phyloP scores from a whole-genome alignment of 2,113 vertebrate species.

The Istiophorus platypterus region DNA sequence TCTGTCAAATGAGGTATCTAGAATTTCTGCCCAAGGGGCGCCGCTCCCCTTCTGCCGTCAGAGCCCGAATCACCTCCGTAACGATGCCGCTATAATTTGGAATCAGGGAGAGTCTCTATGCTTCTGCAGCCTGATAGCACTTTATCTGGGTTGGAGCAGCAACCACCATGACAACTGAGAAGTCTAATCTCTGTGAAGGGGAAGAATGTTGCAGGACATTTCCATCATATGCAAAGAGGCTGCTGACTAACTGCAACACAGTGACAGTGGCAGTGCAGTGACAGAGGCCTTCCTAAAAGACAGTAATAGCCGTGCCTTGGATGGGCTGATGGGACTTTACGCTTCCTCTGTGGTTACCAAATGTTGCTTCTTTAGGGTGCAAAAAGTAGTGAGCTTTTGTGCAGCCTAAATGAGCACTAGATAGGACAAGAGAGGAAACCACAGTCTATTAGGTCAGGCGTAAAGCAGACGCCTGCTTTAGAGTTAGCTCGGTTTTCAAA shows the following conservation, averaged over 20 bases:
- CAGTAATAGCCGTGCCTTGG: conserved; percentile 11
- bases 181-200: conserved; percentile 66
- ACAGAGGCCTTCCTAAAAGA: conserved; percentile 39
- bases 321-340: conserved; percentile 31
- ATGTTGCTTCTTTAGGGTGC: conserved; percentile 25
- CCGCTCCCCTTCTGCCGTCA: conserved; percentile 30
- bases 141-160: conserved; percentile 68
- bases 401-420: conserved; percentile 14
- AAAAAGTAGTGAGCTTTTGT: conserved; percentile 44
- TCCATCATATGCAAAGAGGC: conserved; percentile 51
- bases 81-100: conserved; percentile 48
- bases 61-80: conserved; percentile 37
- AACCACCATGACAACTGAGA: conserved; percentile 63
- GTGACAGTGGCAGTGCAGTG: conserved; percentile 20
- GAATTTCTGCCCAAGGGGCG: conserved; percentile 13
- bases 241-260: conserved; percentile 41
- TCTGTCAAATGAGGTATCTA: conserved; percentile 27
- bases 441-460: conserved; percentile 30
- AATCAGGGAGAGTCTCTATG: conserved; percentile 47
- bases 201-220: conserved; percentile 52
- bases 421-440: conserved; percentile 53
- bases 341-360: conserved; percentile 61
- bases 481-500: conserved; percentile 6
- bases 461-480: conserved; percentile 14
- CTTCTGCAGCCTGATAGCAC: conserved; percentile 54